A percentile compares a stretch with the other conserved stretches of the same genome.
Conservation (phyloP, 2,113 vertebrate species). For the Rhabdornis inornatus region DNA sequence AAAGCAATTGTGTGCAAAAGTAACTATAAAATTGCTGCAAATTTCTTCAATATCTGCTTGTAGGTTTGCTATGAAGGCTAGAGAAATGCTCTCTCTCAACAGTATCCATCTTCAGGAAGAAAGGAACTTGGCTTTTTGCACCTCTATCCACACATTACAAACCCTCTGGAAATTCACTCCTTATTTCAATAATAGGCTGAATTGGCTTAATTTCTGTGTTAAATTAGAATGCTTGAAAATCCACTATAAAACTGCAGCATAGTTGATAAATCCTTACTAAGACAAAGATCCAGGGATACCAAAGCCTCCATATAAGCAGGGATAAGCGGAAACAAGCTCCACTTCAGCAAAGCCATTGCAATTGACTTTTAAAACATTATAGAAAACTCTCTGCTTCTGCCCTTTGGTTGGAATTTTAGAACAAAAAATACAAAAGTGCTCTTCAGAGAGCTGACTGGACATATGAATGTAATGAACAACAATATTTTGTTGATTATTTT, state of each 20-base stretch:
- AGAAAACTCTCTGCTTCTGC: not conserved
- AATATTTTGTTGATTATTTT: not conserved
- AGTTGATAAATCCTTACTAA: not conserved
- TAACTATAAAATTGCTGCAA: not conserved
- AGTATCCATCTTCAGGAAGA: not conserved
- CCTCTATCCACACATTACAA: not conserved
- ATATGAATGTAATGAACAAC: not conserved
- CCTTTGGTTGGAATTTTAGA: not conserved
- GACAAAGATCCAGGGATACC: not conserved
- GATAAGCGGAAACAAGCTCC: not conserved
- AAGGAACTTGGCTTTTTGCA: not conserved
- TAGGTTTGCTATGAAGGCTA: not conserved
- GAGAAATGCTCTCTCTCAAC: not conserved
- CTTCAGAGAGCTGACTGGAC: not conserved
- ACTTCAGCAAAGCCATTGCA: not conserved
- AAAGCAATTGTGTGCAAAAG: not conserved
- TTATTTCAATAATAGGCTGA: not conserved
- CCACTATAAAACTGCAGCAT: not conserved
- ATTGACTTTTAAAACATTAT: not conserved
- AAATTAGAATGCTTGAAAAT: not conserved
- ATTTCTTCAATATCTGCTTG: not conserved
- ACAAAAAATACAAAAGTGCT: not conserved
- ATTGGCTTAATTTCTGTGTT: not conserved
- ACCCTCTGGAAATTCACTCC: not conserved
- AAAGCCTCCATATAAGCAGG: not conserved